phyloP scores from a whole-genome alignment of 2,888 invertebrate species.

The Oegoconia quadripuncta region DNA sequence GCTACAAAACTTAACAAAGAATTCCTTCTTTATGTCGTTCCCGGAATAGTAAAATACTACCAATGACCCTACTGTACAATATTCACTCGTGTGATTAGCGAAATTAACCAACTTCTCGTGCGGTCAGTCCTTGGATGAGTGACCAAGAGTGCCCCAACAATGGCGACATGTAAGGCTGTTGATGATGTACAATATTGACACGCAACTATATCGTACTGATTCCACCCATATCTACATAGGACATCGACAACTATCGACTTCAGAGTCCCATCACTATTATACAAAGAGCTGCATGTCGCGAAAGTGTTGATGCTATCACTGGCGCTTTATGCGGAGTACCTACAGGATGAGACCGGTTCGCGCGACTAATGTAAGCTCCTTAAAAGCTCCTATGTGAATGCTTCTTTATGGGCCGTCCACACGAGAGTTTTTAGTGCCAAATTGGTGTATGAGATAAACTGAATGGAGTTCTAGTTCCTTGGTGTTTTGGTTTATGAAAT shows the following conservation, averaged over 20 bases:
- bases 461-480: background rate
- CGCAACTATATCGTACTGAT: background rate
- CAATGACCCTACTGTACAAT: too few relatives aligned
- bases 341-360: conserved; percentile 43
- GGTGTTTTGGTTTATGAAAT: background rate
- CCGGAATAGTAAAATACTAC: too few relatives aligned
- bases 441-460: conserved; percentile 10
- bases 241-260: conserved; percentile 9
- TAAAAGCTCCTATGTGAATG: conserved; percentile 41
- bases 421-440: conserved; percentile 7
- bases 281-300: conserved; percentile 44
- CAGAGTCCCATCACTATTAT: conserved; percentile 28
- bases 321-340: conserved; percentile 31
- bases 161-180: too few relatives aligned
- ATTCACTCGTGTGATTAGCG: too few relatives aligned
- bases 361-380: conserved; percentile 56
- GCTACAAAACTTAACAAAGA: background rate
- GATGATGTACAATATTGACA: background rate
- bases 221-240: background rate
- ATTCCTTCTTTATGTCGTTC: too few relatives aligned
- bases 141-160: too few relatives aligned
- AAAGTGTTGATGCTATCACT: conserved; percentile 61
- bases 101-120: too few relatives aligned
- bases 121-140: too few relatives aligned
- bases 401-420: conserved; percentile 32